A percentile compares a stretch with the other conserved stretches of the same genome.
These are phyloP conservation scores for Eupithecia pulchellata DNA, from an alignment of 2,888 invertebrate species.

Conservation along the genomic window DNA sequence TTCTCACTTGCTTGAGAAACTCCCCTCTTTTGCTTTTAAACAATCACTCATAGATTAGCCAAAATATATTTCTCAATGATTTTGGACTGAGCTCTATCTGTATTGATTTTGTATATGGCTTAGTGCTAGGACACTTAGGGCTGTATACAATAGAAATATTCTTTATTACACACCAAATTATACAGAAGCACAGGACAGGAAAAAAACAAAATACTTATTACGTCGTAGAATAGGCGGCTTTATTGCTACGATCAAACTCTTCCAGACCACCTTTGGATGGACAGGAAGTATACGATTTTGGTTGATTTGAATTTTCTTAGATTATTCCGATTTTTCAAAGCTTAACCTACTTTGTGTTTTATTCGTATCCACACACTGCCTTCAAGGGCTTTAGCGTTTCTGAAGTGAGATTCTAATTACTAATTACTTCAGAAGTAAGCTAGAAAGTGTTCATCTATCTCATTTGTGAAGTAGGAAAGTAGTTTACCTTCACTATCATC, in stretches of 20 bases:
- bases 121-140: neutral
- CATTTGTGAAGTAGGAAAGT: neutral
- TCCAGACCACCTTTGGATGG: too few relatives aligned
- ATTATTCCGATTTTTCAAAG: neutral
- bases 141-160: too few relatives aligned
- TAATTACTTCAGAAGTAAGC: neutral
- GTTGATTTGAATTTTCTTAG: neutral
- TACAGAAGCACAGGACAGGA: too few relatives aligned
- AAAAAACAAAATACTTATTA: too few relatives aligned
- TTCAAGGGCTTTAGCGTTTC: too few relatives aligned
- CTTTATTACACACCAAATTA: too few relatives aligned
- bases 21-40: slow-evolving; percentile 27
- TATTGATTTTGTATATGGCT: neutral
- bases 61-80: neutral
- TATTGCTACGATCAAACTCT: too few relatives aligned
- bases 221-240: too few relatives aligned
- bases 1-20: slow-evolving; percentile 53
- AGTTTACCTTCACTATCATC: neutral
- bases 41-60: neutral
- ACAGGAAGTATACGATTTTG: too few relatives aligned
- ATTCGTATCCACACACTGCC: too few relatives aligned
- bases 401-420: too few relatives aligned
- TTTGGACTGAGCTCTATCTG: neutral
- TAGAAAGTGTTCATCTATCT: neutral
- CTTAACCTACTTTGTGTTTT: neutral